Percentiles rank a stretch among this genome's conserved stretches.
Evolutionary conservation across 2,113 vertebrate genomes (phyloP).

Genomic region (Bos javanicus): DNA sequence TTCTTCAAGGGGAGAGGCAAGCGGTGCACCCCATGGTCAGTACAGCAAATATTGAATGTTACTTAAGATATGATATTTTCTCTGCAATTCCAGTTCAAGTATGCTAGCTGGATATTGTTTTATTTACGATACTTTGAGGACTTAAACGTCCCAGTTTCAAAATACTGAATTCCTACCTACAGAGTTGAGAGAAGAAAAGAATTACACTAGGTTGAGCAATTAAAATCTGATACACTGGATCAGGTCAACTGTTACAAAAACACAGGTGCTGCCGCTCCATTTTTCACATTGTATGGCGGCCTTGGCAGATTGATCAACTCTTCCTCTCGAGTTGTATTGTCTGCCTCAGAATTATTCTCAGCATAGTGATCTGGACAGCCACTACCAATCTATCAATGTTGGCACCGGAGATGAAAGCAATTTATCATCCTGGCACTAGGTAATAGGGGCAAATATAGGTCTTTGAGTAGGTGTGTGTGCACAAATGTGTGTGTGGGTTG

Average conservation of each 20-base stretch:
- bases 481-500: not conserved
- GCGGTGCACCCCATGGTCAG: not conserved
- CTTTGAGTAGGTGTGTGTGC: not conserved
- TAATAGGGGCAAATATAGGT: constrained; percentile 42
- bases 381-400: constrained; percentile 58
- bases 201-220: not conserved
- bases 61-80: not conserved
- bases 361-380: constrained; percentile 43
- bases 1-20: not conserved
- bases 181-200: not conserved
- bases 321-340: constrained; percentile 44
- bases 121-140: not conserved
- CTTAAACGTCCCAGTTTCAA: not conserved
- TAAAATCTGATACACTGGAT: constrained; percentile 40
- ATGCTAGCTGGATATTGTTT: not conserved
- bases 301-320: constrained; percentile 34
- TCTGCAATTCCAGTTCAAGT: not conserved
- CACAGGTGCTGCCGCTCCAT: not conserved
- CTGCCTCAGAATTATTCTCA: constrained; percentile 53
- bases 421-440: constrained; percentile 57
- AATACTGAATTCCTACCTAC: not conserved
- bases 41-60: not conserved
- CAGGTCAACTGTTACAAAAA: constrained; percentile 36
- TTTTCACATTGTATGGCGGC: constrained; percentile 22
- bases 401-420: constrained; percentile 54